A percentile compares a stretch with the other conserved stretches of the same genome.
These are phyloP conservation scores for Thermophis baileyi DNA, from an alignment of 2,113 vertebrate genomes.

Conservation along the genomic window DNA sequence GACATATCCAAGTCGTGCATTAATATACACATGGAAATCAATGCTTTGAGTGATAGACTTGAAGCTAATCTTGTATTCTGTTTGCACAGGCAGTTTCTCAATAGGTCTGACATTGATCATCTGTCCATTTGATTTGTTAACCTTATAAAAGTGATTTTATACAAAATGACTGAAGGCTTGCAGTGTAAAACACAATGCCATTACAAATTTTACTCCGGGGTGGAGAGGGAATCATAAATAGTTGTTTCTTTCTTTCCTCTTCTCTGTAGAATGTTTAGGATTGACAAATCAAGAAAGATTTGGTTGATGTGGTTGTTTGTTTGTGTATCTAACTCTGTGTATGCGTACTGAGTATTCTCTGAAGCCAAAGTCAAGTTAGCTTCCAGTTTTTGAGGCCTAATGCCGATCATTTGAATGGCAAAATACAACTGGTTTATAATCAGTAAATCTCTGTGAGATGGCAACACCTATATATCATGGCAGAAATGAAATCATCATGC, in stretches of 20 bases:
- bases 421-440: slow-evolving; percentile 7
- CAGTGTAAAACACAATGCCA: slow-evolving; percentile 26
- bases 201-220: slow-evolving; percentile 33
- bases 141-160: slow-evolving; percentile 49
- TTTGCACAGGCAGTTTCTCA: slow-evolving; percentile 50
- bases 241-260: neutral
- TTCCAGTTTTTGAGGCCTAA: neutral
- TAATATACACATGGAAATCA: slow-evolving; percentile 43
- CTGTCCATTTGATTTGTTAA: slow-evolving; percentile 58
- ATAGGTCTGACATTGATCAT: slow-evolving; percentile 55
- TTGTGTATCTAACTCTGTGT: neutral
- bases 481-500: slow-evolving; percentile 27
- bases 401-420: slow-evolving; percentile 16
- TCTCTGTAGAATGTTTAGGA: slow-evolving; percentile 23
- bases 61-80: slow-evolving; percentile 51
- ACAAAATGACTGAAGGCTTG: slow-evolving; percentile 49
- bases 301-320: slow-evolving; percentile 1
- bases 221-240: neutral
- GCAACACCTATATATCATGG: neutral
- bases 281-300: slow-evolving; percentile 8
- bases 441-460: neutral
- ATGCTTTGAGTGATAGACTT: slow-evolving; percentile 42
- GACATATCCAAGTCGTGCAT: slow-evolving; percentile 27
- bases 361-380: neutral
- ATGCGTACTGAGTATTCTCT: neutral